Evolutionary conservation across 2,888 invertebrate species (phyloP), one percentile per base, ranked within the genome.

Genomic region (Spodoptera littoralis): DNA sequence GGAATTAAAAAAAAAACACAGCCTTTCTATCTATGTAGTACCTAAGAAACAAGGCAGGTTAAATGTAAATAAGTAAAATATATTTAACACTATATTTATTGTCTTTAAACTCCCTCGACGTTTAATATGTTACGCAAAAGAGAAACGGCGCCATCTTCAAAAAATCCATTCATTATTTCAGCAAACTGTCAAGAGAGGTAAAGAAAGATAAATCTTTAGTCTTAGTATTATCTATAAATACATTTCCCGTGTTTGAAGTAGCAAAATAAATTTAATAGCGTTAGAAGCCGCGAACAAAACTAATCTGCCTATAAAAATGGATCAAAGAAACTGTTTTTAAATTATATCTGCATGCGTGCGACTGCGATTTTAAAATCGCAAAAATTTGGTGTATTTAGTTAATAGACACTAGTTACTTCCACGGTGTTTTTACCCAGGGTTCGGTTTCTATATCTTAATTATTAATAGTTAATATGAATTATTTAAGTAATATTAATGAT

Each of bases 311-410:
- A 43, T 53, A 53, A 50, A 72, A 64, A 56, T 48, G 36, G 53
- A 69, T 73, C 71, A 71, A 71, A 71, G 71, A 59, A 45, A 36
- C 36, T 11, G 27, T 12, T 59, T 49, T 57, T 11, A 42, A 44
- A 47, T 18, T 30, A 53, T 47, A 12, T 13, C 42, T 43, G 47
- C 48, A 49, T 12, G 46, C 13, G 27, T 8, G n/a, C 46, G 55
- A 42, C 22, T 30, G 47, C 24, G 36, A 27, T 8, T 44, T 13
- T 54, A 53, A 4, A 57, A 42, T 18, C 51, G 44, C n/a, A 47
- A n/a, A 36, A 27, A 27, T 27, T 27, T 0, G 27, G 4, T 27
- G 27, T 27, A 27, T 0, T 27, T 27, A 27, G 4, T 27, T 27
- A 4, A 27, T 27, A 27, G 3, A 27, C 27, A 27, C 27, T 27